Evolutionary conservation across 2,113 vertebrate genomes (phyloP).

Genomic region (Phylloscopus trochiloides): DNA sequence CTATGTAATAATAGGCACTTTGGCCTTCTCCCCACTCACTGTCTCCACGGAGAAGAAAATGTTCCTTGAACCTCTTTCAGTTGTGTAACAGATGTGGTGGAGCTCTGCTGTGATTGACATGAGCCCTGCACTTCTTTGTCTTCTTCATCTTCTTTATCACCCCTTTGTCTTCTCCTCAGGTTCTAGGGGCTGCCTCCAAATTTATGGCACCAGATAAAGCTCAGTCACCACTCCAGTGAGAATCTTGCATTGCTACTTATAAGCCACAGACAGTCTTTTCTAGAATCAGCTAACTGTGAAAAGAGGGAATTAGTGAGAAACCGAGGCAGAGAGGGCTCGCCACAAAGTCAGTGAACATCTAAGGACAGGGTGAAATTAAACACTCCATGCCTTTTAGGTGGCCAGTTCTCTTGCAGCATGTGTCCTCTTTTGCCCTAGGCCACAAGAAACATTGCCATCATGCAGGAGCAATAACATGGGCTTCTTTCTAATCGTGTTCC

Average conservation of each 20-base stretch:
- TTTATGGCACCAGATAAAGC: neutral
- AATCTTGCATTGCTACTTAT: neutral
- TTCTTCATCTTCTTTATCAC: neutral
- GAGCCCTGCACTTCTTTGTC: neutral
- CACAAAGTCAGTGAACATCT: neutral
- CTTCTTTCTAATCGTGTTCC: neutral
- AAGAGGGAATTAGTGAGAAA: neutral
- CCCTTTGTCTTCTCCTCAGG: neutral
- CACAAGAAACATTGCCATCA: neutral
- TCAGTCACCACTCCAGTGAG: neutral
- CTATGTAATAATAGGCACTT: neutral
- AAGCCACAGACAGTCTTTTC: accelerated
- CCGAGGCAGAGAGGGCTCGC: accelerated
- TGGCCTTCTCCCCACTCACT: neutral
- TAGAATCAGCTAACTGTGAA: neutral
- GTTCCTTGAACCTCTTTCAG: neutral
- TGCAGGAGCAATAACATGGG: neutral
- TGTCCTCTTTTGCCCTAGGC: neutral
- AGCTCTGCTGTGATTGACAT: neutral
- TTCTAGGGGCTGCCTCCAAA: neutral
- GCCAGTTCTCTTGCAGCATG: neutral
- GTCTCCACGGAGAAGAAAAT: neutral
- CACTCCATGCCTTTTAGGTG: neutral
- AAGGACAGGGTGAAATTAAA: neutral
- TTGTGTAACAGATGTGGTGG: neutral